These are phyloP conservation scores for Nicator chloris DNA, from an alignment of 2,113 vertebrate species.

Conservation along the genomic window DNA sequence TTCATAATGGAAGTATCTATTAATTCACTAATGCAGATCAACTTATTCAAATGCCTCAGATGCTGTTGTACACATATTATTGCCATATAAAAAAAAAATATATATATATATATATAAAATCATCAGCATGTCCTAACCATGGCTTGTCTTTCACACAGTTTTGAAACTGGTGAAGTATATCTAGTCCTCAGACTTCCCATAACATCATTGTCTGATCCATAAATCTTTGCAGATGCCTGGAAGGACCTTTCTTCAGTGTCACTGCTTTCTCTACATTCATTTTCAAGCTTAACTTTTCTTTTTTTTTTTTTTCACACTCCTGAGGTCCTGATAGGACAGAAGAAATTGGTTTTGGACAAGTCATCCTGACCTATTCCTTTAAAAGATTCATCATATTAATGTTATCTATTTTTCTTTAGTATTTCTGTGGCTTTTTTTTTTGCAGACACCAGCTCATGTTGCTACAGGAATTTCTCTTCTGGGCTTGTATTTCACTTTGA, in stretches of 20 bases:
- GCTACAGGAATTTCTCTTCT: conserved; percentile 27
- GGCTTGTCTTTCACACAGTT: not conserved
- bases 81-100: not conserved
- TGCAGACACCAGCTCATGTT: not conserved
- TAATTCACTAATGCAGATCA: not conserved
- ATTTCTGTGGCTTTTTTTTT: not conserved
- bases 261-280: not conserved
- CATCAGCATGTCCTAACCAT: not conserved
- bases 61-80: not conserved
- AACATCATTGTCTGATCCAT: not conserved
- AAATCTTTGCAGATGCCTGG: not conserved
- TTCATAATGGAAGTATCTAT: not conserved
- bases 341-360: not conserved
- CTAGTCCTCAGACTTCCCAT: not conserved
- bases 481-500: conserved; percentile 40
- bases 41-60: not conserved
- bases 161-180: not conserved
- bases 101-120: not conserved
- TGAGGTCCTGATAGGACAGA: not conserved
- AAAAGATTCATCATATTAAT: not conserved
- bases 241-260: not conserved
- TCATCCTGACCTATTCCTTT: not conserved
- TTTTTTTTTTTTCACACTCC: not conserved
- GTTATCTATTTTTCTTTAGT: not conserved
- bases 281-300: not conserved